phyloP scores from a whole-genome alignment of 2,797 vertebrate genomes.

The Paramormyrops hopkinsi region DNA sequence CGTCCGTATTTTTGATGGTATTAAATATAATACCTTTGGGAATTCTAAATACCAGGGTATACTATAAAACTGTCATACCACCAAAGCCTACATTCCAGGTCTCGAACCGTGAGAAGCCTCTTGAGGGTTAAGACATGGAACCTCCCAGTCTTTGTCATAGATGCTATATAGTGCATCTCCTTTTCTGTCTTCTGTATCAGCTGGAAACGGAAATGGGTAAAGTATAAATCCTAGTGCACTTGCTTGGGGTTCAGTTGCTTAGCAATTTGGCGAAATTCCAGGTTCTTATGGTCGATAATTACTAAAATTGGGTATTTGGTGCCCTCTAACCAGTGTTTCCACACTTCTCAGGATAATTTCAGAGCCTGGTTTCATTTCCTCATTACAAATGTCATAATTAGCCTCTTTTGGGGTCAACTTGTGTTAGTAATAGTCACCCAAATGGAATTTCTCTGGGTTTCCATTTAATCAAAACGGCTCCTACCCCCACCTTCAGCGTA shows the following conservation, averaged over 20 bases:
- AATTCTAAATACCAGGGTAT: not conserved
- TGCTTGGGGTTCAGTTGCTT: not conserved
- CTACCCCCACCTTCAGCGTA: not conserved
- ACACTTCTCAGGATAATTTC: not conserved
- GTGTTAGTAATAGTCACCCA: not conserved
- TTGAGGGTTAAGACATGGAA: not conserved
- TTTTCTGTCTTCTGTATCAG: not conserved
- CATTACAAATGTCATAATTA: not conserved
- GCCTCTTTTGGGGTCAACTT: not conserved
- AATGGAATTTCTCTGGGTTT: not conserved
- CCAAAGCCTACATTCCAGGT: not conserved
- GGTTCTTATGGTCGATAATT: not conserved
- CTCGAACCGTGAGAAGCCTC: not conserved
- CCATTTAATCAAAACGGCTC: not conserved
- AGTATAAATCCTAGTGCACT: not conserved
- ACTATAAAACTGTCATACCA: not conserved
- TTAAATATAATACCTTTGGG: not conserved
- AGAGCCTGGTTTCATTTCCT: not conserved
- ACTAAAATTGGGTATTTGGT: not conserved
- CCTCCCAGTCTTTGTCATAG: not conserved
- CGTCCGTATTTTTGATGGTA: not conserved
- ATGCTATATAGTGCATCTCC: not conserved
- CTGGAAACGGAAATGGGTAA: not conserved
- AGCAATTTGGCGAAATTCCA: not conserved
- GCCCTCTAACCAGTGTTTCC: not conserved